Percentiles rank a stretch among this genome's conserved stretches.
Evolutionary conservation across 53 echinoderm and acorn worm genomes (phyloP).

Genomic region (Astropecten irregularis): DNA sequence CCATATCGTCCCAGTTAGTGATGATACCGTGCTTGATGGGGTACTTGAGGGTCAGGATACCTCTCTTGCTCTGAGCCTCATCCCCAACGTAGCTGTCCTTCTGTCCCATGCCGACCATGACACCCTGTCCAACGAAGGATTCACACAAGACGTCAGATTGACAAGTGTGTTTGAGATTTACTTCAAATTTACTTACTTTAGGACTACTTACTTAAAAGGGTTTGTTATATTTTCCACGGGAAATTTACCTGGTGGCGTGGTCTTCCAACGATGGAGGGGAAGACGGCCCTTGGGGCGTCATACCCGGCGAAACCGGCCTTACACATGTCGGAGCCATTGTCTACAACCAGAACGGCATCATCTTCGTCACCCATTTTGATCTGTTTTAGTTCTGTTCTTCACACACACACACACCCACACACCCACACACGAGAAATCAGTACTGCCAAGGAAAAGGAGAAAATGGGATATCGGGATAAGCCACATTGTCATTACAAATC

Average conservation of each 20-base stretch:
- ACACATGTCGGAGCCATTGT: slow-evolving; percentile 84
- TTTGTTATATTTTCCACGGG: neutral
- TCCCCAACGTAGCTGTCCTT: slow-evolving; percentile 99
- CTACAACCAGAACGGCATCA: slow-evolving; percentile 71
- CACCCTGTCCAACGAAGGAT: slow-evolving; percentile 83
- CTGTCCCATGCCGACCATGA: slow-evolving; percentile 99
- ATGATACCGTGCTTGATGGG: slow-evolving; percentile 99
- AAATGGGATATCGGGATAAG: too few species aligned
- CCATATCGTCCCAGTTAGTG: slow-evolving; percentile 99
- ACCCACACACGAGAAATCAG: slow-evolving; percentile 40
- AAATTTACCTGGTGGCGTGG: slow-evolving; percentile 85
- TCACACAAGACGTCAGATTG: too few species aligned
- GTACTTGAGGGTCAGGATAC: slow-evolving; percentile 96
- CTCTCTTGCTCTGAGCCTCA: slow-evolving; percentile 97
- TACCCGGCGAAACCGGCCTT: slow-evolving; percentile 99
- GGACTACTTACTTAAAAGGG: neutral
- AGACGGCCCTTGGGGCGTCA: slow-evolving; percentile 62
- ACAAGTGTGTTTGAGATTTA: too few species aligned
- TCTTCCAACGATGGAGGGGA: slow-evolving; percentile 16
- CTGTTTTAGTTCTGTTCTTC: too few species aligned
- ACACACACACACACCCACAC: too few species aligned
- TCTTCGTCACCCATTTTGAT: slow-evolving; percentile 75
- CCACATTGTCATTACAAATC: too few species aligned
- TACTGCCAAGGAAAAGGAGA: neutral
- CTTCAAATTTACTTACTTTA: neutral